Evolutionary conservation across 2,888 invertebrate species (phyloP), one percentile per base, ranked within the genome.

Genomic region (Lepidocyrtoides sp.): DNA sequence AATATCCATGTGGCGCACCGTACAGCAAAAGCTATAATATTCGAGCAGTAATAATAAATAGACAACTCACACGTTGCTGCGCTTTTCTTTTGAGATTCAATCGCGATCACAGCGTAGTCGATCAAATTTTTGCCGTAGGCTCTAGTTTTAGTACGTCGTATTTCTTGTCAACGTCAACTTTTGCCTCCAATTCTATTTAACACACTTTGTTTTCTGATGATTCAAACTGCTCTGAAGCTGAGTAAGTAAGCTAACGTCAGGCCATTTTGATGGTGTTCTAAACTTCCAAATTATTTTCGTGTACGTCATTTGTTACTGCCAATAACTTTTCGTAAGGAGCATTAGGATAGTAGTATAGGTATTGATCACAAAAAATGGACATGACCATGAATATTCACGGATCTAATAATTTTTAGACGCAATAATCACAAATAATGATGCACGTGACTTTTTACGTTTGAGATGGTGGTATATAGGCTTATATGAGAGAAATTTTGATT

Each of bases 381-480:
- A 20, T 85, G 57, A 17, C 85, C 72, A 57, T 85, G 72, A 85
- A 72, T 85, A 85, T 69, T 69, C 85, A 85, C 72, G 85, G 85
- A 69, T 85, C 72, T 72, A 83, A 60, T 72, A 83, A 60, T 60
- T 60, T 51, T 57, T 57, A 57, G 14, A 57, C 17, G 57, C 20
- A 57, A 57, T 57, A 57, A 48, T 48, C 4, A 48, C 10, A 48
- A 10, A n/a, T 48, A 48, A 48, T 48, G n/a, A 48, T 48, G n/a
- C n/a, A n/a, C n/a, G n/a, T n/a, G n/a, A n/a, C n/a, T n/a, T n/a
- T n/a, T n/a, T n/a, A n/a, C n/a, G n/a, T n/a, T n/a, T n/a, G n/a
- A n/a, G n/a, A n/a, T n/a, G n/a, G n/a, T n/a, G n/a, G n/a, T n/a
- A n/a, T n/a, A n/a, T n/a, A n/a, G n/a, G n/a, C n/a, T n/a, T n/a